phyloP scores from a whole-genome alignment of 2,113 vertebrate genomes.

The Rhinoptilus africanus region DNA sequence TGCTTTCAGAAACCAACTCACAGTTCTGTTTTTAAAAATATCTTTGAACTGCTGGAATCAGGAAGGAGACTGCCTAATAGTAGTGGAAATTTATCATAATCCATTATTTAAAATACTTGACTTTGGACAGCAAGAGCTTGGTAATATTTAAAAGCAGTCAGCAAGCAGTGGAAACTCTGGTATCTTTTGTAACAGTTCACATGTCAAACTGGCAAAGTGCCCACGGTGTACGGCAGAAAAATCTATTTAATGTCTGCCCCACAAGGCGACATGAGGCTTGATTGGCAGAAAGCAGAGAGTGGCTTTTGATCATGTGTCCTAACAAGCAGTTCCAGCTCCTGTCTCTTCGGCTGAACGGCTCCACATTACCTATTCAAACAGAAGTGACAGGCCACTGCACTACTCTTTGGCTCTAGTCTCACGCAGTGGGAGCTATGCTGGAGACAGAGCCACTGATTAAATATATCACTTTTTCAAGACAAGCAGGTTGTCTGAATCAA shows the following conservation, averaged over 20 bases:
- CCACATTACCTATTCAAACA: constrained; percentile 97
- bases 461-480: constrained; percentile 84
- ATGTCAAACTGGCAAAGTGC: constrained; percentile 91
- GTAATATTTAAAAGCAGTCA: constrained; percentile 79
- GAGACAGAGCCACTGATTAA: constrained; percentile 82
- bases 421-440: constrained; percentile 79
- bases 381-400: constrained; percentile 91
- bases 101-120: constrained; percentile 72
- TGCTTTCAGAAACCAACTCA: constrained; percentile 45
- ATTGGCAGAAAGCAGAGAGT: constrained; percentile 94
- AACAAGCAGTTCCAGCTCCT: constrained; percentile 97
- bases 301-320: constrained; percentile 97
- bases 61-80: constrained; percentile 38
- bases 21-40: constrained; percentile 26
- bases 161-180: constrained; percentile 77
- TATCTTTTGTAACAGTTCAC: constrained; percentile 88
- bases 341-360: constrained; percentile 90
- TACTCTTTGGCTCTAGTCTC: constrained; percentile 83
- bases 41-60: constrained; percentile 45
- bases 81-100: constrained; percentile 70
- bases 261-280: constrained; percentile 91
- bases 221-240: constrained; percentile 82
- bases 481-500: constrained; percentile 86
- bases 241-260: constrained; percentile 95
- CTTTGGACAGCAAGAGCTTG: constrained; percentile 67